These are phyloP conservation scores for Platycercus adscitus DNA, from an alignment of 2,113 vertebrate genomes.

Conservation along the genomic window DNA sequence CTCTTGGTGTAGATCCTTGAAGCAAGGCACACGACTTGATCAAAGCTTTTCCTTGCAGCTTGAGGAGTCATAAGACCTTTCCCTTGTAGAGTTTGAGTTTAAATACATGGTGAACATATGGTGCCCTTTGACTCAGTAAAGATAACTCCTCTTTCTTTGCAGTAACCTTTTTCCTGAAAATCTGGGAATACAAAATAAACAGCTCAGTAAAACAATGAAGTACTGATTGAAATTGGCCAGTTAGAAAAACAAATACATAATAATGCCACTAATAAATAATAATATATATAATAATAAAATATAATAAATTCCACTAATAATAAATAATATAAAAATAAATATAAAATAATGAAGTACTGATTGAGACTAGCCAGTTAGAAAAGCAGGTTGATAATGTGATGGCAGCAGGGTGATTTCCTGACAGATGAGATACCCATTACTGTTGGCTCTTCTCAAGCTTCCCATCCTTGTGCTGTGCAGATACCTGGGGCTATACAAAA, in stretches of 20 bases:
- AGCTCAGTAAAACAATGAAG: not conserved
- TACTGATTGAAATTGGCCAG: not conserved
- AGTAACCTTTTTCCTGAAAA: not conserved
- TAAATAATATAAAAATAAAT: not conserved
- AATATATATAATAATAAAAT: too few species aligned
- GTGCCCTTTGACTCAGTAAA: not conserved
- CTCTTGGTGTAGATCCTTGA: not conserved
- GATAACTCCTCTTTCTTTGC: not conserved
- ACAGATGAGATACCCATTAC: not conserved
- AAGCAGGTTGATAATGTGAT: not conserved
- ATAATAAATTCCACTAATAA: too few species aligned
- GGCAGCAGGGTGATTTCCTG: not conserved
- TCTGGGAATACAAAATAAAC: not conserved
- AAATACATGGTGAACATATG: fast-evolving
- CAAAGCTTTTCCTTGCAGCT: not conserved
- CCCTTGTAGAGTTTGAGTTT: not conserved
- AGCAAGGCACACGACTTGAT: not conserved
- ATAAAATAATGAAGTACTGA: not conserved
- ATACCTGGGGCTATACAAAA: not conserved
- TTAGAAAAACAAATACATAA: not conserved
- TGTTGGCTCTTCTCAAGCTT: not conserved
- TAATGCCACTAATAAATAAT: too few species aligned
- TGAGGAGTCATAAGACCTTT: not conserved
- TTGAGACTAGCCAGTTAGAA: not conserved
- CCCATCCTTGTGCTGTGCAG: not conserved